Conservation (phyloP, 2,797 vertebrate species). For the Eupleurogrammus muticus region DNA sequence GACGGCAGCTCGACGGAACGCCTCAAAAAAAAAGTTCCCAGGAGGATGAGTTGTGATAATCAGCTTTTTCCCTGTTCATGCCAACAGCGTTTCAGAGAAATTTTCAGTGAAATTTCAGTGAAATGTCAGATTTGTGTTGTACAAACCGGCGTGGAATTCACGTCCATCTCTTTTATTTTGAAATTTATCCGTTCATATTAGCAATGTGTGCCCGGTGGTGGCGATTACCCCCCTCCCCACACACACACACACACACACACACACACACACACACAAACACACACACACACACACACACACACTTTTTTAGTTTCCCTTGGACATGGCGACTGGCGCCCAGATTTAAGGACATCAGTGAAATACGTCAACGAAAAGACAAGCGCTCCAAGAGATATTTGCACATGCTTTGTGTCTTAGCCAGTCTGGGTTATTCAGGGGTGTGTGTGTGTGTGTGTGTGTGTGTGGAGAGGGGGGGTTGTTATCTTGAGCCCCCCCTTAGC, state of each 20-base stretch:
- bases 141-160: too few relatives aligned
- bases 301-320: constrained; percentile 59
- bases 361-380: constrained; percentile 57
- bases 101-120: too few relatives aligned
- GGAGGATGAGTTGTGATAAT: not conserved
- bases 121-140: not conserved
- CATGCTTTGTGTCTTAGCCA: constrained; percentile 76
- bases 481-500: constrained; percentile 66
- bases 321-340: constrained; percentile 48
- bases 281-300: too few relatives aligned
- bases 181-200: constrained; percentile 13
- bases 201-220: constrained; percentile 34
- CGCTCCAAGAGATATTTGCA: constrained; percentile 74
- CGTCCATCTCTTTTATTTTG: too few relatives aligned
- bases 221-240: constrained; percentile 33
- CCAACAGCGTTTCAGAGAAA: not conserved
- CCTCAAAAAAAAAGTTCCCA: not conserved
- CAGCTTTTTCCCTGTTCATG: not conserved
- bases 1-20: not conserved
- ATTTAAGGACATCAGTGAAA: constrained; percentile 49
- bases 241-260: too few relatives aligned
- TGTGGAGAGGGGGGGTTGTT: constrained; percentile 77
- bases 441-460: too few relatives aligned
- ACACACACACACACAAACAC: too few relatives aligned
- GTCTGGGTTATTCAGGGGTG: constrained; percentile 75